Evolutionary conservation across 2,797 vertebrate genomes (phyloP).

Genomic region (Ibycter americanus): DNA sequence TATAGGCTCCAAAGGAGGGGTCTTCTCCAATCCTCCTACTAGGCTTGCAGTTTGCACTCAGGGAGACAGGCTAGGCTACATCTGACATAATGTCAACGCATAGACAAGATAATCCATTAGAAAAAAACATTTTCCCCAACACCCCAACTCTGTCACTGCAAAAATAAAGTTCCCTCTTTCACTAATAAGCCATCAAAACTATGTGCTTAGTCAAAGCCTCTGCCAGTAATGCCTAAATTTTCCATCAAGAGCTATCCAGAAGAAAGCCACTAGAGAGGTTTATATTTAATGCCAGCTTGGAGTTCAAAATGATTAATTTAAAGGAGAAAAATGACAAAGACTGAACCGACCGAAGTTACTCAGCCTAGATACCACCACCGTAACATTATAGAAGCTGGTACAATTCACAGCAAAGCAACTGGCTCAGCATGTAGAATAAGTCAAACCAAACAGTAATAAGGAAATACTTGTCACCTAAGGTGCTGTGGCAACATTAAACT

Average conservation of each 20-base stretch:
- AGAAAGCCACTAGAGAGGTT: not conserved
- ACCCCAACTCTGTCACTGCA: not conserved
- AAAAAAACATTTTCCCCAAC: not conserved
- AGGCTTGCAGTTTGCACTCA: rapidly evolving
- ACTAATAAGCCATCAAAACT: not conserved
- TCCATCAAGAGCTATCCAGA: not conserved
- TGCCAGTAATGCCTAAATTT: not conserved
- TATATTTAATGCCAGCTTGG: not conserved
- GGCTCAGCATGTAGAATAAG: not conserved
- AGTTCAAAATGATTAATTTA: not conserved
- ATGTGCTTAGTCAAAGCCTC: not conserved
- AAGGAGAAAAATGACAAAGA: not conserved
- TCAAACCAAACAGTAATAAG: not conserved
- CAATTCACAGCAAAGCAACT: not conserved
- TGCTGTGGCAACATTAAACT: not conserved
- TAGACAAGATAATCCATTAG: not conserved
- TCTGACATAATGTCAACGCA: rapidly evolving
- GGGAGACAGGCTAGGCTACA: not conserved
- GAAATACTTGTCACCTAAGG: not conserved
- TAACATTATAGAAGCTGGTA: not conserved
- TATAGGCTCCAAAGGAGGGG: not conserved
- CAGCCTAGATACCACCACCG: not conserved
- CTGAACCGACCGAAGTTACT: not conserved
- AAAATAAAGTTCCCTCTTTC: not conserved
- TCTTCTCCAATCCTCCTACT: not conserved